Evolutionary conservation across 1,140 invertebrate species (phyloP), one percentile per base, ranked within the genome.

Genomic region (Lerema accius): DNA sequence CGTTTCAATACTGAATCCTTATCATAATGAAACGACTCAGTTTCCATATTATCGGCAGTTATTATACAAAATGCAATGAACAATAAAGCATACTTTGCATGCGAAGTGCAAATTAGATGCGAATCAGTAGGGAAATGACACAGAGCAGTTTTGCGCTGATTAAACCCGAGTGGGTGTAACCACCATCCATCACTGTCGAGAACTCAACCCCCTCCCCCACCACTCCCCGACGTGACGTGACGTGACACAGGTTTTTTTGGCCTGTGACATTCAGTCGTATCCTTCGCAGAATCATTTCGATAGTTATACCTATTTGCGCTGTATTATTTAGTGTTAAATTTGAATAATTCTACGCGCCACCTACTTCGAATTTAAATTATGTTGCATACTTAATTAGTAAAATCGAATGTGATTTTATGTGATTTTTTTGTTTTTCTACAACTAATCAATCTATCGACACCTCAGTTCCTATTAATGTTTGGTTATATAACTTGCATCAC

Each of bases 131-230:
- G 32, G 37, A 65, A 53, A 69, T 58, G 62, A 43, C 62, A 56
- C 50, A 66, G 43, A 43, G 64, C 17, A 53, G 60, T 51, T 51
- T 42, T 48, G 56, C 26, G 51, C 45, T 56, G 58, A 61, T 58
- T 50, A 65, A 61, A 39, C 56, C 37, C 51, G 61, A 49, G 23
- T 56, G 50, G 37, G 51, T 37, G 35, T 35, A 59, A 35, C n/a
- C 23, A 56, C 50, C 50, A 69, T 69, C 49, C 53, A 50, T 66
- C 53, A 65, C 46, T 63, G 63, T 69, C 67, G 9, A 11, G 35
- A 11, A 17, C 16, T 15, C 19, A 3, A 3, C 19, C 19, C 19
- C 19, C 19, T 23, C 19, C 19, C 19, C 2, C 19, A 3, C 19
- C 2, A 23, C 19, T n/a, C n/a, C n/a, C n/a, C n/a, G n/a, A n/a